A percentile compares a stretch with the other conserved stretches of the same genome.
These are phyloP conservation scores for Marisa cornuarietis DNA, from an alignment of 1,140 invertebrate species.

Conservation along the genomic window DNA sequence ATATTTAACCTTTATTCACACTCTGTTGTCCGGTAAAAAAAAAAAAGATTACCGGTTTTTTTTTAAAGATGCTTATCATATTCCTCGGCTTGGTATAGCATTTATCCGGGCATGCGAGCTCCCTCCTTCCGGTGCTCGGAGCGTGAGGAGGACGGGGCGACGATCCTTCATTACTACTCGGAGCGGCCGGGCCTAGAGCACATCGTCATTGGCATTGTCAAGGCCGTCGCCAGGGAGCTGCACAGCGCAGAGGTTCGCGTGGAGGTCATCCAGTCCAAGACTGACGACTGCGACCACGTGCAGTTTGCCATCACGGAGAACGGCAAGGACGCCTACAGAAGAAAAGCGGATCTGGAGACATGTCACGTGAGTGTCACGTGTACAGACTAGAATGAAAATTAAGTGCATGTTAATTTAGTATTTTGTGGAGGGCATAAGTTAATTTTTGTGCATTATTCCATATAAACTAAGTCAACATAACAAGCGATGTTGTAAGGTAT, in stretches of 20 bases:
- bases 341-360: slow-evolving; percentile 22
- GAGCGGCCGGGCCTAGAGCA: slow-evolving; percentile 62
- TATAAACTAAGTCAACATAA: too few species aligned
- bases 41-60: too few species aligned
- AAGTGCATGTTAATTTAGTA: too few species aligned
- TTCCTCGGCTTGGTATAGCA: slow-evolving; percentile 30
- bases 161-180: slow-evolving; percentile 66
- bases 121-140: slow-evolving; percentile 66
- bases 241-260: slow-evolving; percentile 92
- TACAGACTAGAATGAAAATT: too few species aligned
- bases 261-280: slow-evolving; percentile 82
- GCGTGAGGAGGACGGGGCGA: slow-evolving; percentile 69
- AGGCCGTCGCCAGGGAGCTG: slow-evolving; percentile 88
- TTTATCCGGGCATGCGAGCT: slow-evolving; percentile 65
- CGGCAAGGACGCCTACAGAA: slow-evolving; percentile 69
- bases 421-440: too few species aligned
- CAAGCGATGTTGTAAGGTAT: too few species aligned
- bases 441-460: too few species aligned
- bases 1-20: too few species aligned
- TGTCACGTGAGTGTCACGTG: slow-evolving; percentile 21
- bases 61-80: too few species aligned
- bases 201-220: not conserved
- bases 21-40: too few species aligned
- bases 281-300: slow-evolving; percentile 84
- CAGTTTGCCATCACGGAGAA: slow-evolving; percentile 91